Evolutionary conservation across 2,797 vertebrate species (phyloP).

Genomic region (Sebastes flavidus): DNA sequence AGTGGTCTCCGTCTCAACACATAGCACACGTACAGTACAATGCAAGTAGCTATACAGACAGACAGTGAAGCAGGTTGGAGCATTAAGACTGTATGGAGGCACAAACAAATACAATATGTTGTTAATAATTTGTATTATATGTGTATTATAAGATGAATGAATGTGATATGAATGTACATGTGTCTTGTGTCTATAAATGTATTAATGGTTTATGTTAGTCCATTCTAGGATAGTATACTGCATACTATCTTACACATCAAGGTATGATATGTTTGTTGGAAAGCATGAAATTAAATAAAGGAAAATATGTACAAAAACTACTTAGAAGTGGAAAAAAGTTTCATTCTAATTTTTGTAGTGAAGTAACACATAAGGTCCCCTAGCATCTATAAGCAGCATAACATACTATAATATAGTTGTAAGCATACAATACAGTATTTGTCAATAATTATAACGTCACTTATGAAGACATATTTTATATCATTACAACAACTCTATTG

Average conservation of each 20-base stretch:
- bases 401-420: background rate
- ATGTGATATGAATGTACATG: too few relatives aligned
- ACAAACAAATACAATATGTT: background rate
- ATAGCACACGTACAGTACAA: conserved; percentile 19
- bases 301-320: background rate
- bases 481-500: background rate
- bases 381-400: background rate
- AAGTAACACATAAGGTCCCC: background rate
- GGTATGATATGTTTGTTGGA: too few relatives aligned
- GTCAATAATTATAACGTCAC: background rate
- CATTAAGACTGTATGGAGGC: background rate
- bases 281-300: background rate
- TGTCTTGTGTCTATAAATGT: too few relatives aligned
- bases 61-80: conserved; percentile 16
- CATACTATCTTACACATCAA: background rate
- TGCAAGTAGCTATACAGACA: conserved; percentile 39
- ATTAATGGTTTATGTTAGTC: background rate
- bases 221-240: background rate
- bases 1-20: conserved; percentile 38
- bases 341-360: background rate
- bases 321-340: background rate
- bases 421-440: background rate
- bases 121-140: background rate
- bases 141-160: too few relatives aligned
- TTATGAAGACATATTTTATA: background rate